Evolutionary conservation across 2,888 invertebrate genomes (phyloP).

Genomic region (Rugalucina vietnamica): DNA sequence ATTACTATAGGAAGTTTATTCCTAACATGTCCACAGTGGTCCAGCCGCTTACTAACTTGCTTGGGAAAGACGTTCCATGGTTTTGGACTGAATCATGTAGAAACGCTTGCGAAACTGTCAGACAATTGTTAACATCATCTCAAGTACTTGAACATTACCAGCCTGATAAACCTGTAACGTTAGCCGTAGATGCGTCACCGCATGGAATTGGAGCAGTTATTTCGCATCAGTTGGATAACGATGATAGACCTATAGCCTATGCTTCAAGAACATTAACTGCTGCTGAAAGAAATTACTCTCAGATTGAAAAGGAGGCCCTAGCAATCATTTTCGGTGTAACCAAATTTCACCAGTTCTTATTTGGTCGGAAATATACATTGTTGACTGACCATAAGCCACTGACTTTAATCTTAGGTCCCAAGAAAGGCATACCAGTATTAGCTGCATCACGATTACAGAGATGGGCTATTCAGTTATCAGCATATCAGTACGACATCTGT

Average conservation of each 20-base stretch:
- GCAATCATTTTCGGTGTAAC: conserved; percentile 76
- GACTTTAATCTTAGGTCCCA: conserved; percentile 46
- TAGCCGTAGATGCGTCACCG: conserved; percentile 63
- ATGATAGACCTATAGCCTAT: conserved; percentile 83
- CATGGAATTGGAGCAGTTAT: conserved; percentile 67
- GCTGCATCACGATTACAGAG: conserved; percentile 79
- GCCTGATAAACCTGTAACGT: conserved; percentile 34
- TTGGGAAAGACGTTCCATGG: conserved; percentile 25
- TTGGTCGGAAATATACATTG: conserved; percentile 15
- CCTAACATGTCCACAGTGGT: conserved; percentile 34
- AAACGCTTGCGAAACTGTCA: conserved; percentile 19
- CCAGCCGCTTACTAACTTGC: conserved; percentile 15
- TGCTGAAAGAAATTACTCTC: conserved; percentile 73
- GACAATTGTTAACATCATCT: conserved; percentile 17
- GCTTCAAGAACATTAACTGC: conserved; percentile 56
- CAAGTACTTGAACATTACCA: conserved; percentile 57
- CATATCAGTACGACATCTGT: conserved; percentile 48
- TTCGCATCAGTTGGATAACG: conserved; percentile 77
- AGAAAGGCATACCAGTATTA: conserved; percentile 69
- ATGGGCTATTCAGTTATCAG: conserved; percentile 70
- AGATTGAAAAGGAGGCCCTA: conserved; percentile 82
- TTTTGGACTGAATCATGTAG: conserved; percentile 23
- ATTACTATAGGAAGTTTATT: conserved; percentile 37
- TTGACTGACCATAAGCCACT: conserved; percentile 58
- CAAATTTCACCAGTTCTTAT: conserved; percentile 64